Conservation (phyloP, 2,113 vertebrate genomes). For the Cairina moschata region DNA sequence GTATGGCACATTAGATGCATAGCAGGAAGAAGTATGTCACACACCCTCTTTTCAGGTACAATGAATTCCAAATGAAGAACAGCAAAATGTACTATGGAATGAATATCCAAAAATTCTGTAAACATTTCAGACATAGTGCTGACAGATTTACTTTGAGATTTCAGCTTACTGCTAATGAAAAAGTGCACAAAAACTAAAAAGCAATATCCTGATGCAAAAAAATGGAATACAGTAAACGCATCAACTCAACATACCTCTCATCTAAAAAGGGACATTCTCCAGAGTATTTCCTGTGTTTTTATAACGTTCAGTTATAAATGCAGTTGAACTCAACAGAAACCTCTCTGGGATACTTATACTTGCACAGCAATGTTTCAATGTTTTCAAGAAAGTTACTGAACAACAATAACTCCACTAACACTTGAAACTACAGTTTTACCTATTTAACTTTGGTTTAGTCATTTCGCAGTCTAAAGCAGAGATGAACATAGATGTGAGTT, state of each 20-base stretch:
- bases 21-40: background rate
- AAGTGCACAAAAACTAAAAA: background rate
- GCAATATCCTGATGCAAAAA: background rate
- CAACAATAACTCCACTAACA: background rate
- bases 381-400: background rate
- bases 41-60: background rate
- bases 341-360: too few species aligned
- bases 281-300: background rate
- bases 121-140: background rate
- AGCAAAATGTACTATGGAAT: background rate
- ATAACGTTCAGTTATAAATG: background rate
- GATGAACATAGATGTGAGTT: background rate
- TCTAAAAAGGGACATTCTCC: background rate
- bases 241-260: background rate
- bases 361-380: background rate
- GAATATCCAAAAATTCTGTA: background rate
- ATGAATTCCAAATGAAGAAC: background rate
- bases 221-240: background rate
- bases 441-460: background rate
- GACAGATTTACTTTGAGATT: background rate
- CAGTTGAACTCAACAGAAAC: background rate
- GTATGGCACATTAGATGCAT: fast-evolving
- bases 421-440: background rate
- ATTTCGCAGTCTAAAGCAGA: background rate
- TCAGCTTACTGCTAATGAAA: background rate